Evolutionary conservation across 2,113 vertebrate species (phyloP), one percentile per base, ranked within the genome.

Genomic region (Perca schrenkii): DNA sequence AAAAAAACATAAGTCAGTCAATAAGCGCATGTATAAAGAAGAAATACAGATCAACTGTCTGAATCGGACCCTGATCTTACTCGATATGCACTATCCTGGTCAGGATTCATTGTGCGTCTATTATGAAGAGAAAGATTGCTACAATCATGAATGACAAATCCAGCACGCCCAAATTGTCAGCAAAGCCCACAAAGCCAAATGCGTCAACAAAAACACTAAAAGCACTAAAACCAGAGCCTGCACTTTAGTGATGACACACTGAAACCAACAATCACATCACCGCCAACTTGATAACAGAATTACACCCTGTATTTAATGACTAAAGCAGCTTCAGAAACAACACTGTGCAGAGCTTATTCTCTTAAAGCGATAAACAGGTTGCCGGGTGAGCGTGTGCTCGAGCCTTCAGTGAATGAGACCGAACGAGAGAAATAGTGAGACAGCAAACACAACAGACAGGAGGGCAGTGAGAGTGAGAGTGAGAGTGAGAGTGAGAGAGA

Each of bases 391-490:
- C 1, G 19, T 1, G 57, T 49, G 61, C 56, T 36, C 3, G 52
- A 57, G 77, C 67, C 61, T 64, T 56, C 36, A 5, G 72, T 61
- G 58, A 65, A 76, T 25, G 74, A 84, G 74, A 53, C 16, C 14
- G 22, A 78, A 1, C n/a, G 21, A 52, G 22, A 67, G 65, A 66
- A 19, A n/a, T 52, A 61, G 28, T 69, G 77, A 80, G 66, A 78
- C 61, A 66, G 77, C 74, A 60, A 80, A 71, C 82, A 85, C 86
- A 90, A 86, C 43, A 60, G 74, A 87, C 72, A 90, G 71, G 84
- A 87, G 74, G 74, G 74, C 79, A 57, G 66, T 1, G 67, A 58
- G 54, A 56, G 36, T 0, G 36, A 7, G 36, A 8, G 36, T 0
- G 36, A 8, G 36, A 7, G 36, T 0, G 36, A 7, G 36, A 58